Conservation (phyloP, 2,113 vertebrate genomes). For the Protobothrops mucrosquamatus region DNA sequence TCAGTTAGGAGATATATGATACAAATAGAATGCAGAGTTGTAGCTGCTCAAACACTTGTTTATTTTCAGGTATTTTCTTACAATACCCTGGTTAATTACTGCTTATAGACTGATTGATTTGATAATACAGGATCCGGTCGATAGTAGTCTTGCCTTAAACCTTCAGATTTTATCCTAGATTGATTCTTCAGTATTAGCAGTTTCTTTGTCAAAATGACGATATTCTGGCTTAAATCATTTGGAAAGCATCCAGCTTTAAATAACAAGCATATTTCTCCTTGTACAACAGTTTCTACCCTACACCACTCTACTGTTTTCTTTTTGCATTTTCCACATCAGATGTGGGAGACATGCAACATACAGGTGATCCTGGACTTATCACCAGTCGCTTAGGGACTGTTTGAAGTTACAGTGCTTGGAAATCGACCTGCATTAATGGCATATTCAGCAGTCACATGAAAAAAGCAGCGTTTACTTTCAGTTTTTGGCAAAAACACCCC, state of each 20-base stretch:
- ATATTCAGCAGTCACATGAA: neutral
- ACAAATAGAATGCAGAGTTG: neutral
- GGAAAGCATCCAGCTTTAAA: neutral
- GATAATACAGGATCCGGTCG: slow-evolving; percentile 20
- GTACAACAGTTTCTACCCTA: neutral
- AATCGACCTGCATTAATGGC: neutral
- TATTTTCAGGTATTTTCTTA: slow-evolving; percentile 20
- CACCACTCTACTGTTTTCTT: neutral
- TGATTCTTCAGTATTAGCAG: neutral
- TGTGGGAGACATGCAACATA: neutral
- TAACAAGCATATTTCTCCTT: neutral
- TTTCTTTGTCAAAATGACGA: neutral
- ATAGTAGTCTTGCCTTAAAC: neutral
- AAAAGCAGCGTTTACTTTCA: neutral
- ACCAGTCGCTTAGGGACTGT: neutral
- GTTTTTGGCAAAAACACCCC: neutral
- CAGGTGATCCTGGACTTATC: neutral
- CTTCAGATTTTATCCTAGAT: neutral
- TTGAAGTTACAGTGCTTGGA: neutral
- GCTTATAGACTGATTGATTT: slow-evolving; percentile 23
- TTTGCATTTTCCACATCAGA: neutral
- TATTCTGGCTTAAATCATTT: neutral
- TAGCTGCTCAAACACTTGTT: neutral
- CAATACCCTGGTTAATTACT: slow-evolving; percentile 23
- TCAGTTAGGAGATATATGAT: neutral